phyloP scores from a whole-genome alignment of 2,888 invertebrate genomes.

The Orchesella flavescens region DNA sequence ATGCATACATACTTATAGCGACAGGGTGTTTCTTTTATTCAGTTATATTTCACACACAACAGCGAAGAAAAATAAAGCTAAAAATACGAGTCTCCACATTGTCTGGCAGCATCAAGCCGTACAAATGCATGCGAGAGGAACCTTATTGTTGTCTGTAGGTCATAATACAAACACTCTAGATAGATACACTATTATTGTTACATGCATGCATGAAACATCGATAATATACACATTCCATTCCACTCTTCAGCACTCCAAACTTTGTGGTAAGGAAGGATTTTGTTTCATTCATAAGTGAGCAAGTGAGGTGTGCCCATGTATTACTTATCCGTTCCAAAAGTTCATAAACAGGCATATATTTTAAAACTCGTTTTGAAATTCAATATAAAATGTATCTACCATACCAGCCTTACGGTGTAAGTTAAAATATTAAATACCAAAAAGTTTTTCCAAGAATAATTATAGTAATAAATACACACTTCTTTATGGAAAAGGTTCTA shows the following conservation, averaged over 20 bases:
- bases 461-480: too few species aligned
- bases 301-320: neutral
- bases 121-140: neutral
- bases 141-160: slow-evolving; percentile 55
- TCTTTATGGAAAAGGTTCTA: too few species aligned
- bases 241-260: neutral
- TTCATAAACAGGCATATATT: too few species aligned
- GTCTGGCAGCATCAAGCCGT: slow-evolving; percentile 49
- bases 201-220: too few species aligned
- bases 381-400: too few species aligned
- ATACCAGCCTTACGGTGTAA: too few species aligned
- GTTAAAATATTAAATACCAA: too few species aligned
- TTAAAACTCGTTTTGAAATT: too few species aligned
- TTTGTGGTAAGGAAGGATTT: neutral
- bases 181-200: too few species aligned
- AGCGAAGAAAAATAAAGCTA: slow-evolving; percentile 50
- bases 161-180: slow-evolving; percentile 10
- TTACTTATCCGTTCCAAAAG: neutral
- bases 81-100: slow-evolving; percentile 64
- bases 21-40: slow-evolving; percentile 7
- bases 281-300: slow-evolving; percentile 15
- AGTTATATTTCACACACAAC: slow-evolving; percentile 41
- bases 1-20: neutral
- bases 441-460: too few species aligned
- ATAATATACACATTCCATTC: neutral